Conservation (phyloP, 1,140 invertebrate species). For the Meloidogyne floridensis region DNA sequence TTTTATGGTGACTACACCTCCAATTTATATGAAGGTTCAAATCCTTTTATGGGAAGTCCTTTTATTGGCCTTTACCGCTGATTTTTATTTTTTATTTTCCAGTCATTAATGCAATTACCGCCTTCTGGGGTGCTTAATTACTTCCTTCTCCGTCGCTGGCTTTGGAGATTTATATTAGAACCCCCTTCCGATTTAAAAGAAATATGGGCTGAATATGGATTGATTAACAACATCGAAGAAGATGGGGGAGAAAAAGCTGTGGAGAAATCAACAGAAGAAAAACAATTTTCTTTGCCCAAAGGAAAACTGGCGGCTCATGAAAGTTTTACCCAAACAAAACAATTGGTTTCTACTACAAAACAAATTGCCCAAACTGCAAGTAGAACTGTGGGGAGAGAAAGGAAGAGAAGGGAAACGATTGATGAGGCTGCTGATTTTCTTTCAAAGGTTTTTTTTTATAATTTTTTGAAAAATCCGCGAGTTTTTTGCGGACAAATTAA, state of each 20-base stretch:
- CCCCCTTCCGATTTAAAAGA: conserved; percentile 57
- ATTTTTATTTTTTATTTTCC: conserved; percentile 8
- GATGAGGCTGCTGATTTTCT: conserved; percentile 53
- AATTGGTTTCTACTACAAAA: conserved; percentile 52
- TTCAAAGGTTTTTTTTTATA: conserved; percentile 18
- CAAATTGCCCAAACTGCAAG: conserved; percentile 58
- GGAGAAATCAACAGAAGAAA: background rate
- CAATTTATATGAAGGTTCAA: too few relatives aligned
- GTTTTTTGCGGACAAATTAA: too few relatives aligned
- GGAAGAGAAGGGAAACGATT: conserved; percentile 51
- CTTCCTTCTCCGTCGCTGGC: conserved; percentile 44
- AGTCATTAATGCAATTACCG: conserved; percentile 35
- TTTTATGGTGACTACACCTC: too few relatives aligned
- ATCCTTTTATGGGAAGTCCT: too few relatives aligned
- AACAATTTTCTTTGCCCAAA: background rate
- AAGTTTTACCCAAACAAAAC: conserved; percentile 47
- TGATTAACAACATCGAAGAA: conserved; percentile 33
- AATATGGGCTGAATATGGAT: conserved; percentile 62
- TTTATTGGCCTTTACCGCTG: too few relatives aligned
- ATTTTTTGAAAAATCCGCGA: background rate
- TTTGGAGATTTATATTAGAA: conserved; percentile 48
- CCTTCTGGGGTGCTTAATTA: conserved; percentile 34
- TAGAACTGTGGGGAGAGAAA: conserved; percentile 38
- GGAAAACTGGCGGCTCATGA: background rate
- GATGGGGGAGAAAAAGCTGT: background rate